Conservation (phyloP, 2,797 vertebrate species). For the Pelodytes ibericus region DNA sequence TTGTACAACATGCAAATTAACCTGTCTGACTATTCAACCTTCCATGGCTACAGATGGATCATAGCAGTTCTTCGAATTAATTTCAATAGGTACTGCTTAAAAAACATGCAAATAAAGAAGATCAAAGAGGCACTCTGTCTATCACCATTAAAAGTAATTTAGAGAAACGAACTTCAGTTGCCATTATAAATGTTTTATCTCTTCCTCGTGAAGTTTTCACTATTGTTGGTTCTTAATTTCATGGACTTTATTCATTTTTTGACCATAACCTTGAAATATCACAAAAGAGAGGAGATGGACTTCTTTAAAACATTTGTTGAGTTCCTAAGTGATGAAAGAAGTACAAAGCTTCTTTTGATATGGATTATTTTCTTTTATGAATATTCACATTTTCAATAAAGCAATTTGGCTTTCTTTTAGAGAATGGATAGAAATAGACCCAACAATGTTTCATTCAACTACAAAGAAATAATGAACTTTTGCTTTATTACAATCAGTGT, state of each 20-base stretch:
- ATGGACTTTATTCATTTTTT: slow-evolving; percentile 18
- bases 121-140: slow-evolving; percentile 42
- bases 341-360: slow-evolving; percentile 18
- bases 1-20: neutral
- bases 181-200: slow-evolving; percentile 13
- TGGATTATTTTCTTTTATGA: neutral
- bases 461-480: neutral
- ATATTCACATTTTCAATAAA: slow-evolving; percentile 22
- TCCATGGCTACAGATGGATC: slow-evolving; percentile 20
- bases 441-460: neutral
- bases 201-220: slow-evolving; percentile 13
- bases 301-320: slow-evolving; percentile 5
- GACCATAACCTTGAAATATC: slow-evolving; percentile 6
- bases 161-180: slow-evolving; percentile 28
- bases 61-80: slow-evolving; percentile 32
- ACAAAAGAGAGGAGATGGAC: neutral
- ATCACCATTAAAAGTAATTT: slow-evolving; percentile 46
- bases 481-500: too few relatives aligned
- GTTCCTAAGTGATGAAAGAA: slow-evolving; percentile 23
- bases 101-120: slow-evolving; percentile 42
- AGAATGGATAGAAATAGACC: neutral
- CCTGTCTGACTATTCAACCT: neutral
- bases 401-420: neutral
- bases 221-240: slow-evolving; percentile 27
- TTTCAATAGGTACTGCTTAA: slow-evolving; percentile 31